A percentile compares a stretch with the other conserved stretches of the same genome.
Conservation (phyloP, 2,797 vertebrate genomes). For the Notoglanidium macrostoma region DNA sequence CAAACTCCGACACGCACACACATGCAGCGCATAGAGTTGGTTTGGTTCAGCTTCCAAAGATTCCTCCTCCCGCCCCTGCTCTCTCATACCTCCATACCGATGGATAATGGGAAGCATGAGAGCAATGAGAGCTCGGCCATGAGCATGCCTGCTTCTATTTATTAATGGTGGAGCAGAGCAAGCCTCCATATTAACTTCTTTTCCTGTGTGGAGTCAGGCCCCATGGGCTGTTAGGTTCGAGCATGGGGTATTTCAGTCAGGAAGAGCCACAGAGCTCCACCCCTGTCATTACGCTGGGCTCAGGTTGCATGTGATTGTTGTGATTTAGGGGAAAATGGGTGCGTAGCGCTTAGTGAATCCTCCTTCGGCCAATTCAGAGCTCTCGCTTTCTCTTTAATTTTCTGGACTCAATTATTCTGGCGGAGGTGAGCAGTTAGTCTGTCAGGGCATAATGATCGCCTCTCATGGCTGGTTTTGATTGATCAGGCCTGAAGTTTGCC, state of each 20-base stretch:
- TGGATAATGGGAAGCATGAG: conserved; percentile 55
- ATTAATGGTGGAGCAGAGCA: conserved; percentile 62
- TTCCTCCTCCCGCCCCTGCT: conserved; percentile 36
- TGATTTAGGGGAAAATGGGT: conserved; percentile 60
- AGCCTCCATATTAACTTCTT: conserved; percentile 60
- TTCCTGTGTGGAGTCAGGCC: conserved; percentile 52
- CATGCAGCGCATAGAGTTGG: conserved; percentile 23
- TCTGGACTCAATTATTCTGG: conserved; percentile 71
- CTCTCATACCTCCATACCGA: conserved; percentile 30
- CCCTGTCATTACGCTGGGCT: conserved; percentile 64
- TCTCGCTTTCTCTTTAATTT: conserved; percentile 73
- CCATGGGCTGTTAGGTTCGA: conserved; percentile 34
- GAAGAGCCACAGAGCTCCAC: conserved; percentile 63
- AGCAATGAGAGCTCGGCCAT: conserved; percentile 47
- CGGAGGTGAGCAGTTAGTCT: conserved; percentile 70
- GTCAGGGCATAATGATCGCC: conserved; percentile 36
- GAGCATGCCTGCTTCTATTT: conserved; percentile 55
- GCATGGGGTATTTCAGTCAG: conserved; percentile 60
- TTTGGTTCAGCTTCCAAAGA: conserved; percentile 37
- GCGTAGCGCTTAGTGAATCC: conserved; percentile 59
- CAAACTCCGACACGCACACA: conserved; percentile 56
- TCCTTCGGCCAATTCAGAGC: conserved; percentile 69
- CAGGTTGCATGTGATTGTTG: conserved; percentile 71
- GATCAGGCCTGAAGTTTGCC: conserved; percentile 38
- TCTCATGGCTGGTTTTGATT: conserved; percentile 39